phyloP scores from a whole-genome alignment of 2,113 vertebrate species.

The Rynchops niger region DNA sequence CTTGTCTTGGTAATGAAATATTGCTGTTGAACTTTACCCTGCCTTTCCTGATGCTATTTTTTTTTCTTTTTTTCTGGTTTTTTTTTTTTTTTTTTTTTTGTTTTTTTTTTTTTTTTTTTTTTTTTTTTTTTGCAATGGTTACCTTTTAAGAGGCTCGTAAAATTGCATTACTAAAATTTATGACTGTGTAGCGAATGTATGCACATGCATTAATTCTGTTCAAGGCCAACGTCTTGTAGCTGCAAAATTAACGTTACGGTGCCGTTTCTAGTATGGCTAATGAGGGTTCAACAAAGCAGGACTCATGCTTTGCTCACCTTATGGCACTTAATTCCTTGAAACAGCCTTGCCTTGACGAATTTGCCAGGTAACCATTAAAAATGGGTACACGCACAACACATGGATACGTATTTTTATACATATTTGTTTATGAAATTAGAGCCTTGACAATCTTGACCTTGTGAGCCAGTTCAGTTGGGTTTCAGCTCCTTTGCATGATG shows the following conservation, averaged over 20 bases:
- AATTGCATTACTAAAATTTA: slow-evolving; percentile 23
- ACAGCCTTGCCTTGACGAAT: not conserved
- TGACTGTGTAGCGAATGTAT: not conserved
- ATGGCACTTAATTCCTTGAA: not conserved
- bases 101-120: not conserved
- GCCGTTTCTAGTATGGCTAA: not conserved
- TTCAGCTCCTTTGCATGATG: not conserved
- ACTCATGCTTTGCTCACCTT: not conserved
- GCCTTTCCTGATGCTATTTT: not conserved
- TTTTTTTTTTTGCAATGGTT: not conserved
- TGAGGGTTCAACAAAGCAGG: not conserved
- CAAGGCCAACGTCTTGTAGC: not conserved
- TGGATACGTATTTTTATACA: not conserved
- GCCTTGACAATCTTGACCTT: not conserved
- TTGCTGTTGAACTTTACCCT: not conserved
- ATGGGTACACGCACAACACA: rapidly evolving
- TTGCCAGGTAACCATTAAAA: not conserved
- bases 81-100: not conserved
- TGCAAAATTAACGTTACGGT: not conserved
- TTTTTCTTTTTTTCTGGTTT: not conserved
- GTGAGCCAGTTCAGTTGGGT: not conserved
- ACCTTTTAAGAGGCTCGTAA: not conserved
- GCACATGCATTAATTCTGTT: not conserved
- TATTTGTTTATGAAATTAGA: not conserved
- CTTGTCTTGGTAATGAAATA: slow-evolving; percentile 40